Evolutionary conservation across 2,113 vertebrate species (phyloP).

Genomic region (Oreochromis tanganicae): DNA sequence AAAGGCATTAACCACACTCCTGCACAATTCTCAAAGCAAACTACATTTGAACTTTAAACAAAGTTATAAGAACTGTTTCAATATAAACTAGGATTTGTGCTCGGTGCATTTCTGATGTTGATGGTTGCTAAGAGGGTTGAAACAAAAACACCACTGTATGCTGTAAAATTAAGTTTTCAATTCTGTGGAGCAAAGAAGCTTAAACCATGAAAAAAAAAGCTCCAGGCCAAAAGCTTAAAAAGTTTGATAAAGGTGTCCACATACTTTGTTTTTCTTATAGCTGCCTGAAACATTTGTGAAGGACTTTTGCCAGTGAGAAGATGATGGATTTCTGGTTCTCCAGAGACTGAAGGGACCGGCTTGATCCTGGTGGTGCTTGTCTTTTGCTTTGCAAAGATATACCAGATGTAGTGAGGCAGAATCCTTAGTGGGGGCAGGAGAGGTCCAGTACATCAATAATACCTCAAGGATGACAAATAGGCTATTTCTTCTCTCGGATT

Average conservation of each 20-base stretch:
- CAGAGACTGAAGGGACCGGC: neutral
- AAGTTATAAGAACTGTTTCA: neutral
- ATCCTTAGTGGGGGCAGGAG: neutral
- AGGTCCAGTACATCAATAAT: conserved; percentile 1
- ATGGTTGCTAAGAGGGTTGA: neutral
- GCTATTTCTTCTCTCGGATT: conserved; percentile 14
- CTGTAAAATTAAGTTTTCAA: neutral
- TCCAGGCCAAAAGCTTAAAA: neutral
- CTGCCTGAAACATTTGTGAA: neutral
- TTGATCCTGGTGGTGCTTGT: neutral
- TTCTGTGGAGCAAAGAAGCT: neutral
- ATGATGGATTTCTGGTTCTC: neutral
- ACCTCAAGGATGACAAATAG: conserved; percentile 24
- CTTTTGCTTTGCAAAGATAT: neutral
- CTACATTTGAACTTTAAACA: neutral
- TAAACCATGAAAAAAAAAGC: fast-evolving
- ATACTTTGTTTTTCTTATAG: neutral
- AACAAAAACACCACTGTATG: neutral
- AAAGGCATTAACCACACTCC: neutral
- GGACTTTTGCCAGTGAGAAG: neutral
- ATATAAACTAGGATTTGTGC: neutral
- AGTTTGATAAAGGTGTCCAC: neutral
- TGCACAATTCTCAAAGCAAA: neutral
- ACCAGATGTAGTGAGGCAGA: neutral
- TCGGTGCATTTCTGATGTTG: neutral